Percentiles rank a stretch among this genome's conserved stretches.
phyloP scores from a whole-genome alignment of 2,797 vertebrate genomes.

The Sitta carolinensis region DNA sequence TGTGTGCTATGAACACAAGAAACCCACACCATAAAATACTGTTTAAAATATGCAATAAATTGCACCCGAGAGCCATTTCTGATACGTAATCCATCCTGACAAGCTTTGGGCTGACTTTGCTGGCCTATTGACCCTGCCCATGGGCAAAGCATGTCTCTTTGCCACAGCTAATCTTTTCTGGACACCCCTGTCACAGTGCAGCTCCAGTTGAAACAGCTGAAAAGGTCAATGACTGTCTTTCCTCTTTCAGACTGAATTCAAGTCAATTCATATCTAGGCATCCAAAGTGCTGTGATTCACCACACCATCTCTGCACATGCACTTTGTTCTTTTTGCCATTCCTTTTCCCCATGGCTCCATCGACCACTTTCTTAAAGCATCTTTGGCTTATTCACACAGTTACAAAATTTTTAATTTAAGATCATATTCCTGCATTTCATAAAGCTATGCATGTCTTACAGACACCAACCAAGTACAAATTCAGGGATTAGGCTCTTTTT shows the following conservation, averaged over 20 bases:
- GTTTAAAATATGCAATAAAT: constrained; percentile 48
- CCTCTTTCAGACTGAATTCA: background rate
- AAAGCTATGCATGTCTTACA: background rate
- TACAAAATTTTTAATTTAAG: background rate
- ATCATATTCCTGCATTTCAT: background rate
- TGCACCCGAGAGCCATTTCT: background rate
- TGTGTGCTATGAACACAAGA: background rate
- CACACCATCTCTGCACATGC: background rate
- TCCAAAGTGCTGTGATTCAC: background rate
- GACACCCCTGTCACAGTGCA: constrained; percentile 47
- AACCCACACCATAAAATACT: background rate
- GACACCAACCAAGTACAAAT: background rate
- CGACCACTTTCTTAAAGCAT: background rate
- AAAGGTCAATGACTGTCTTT: constrained; percentile 65
- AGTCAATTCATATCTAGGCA: background rate
- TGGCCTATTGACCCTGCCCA: constrained; percentile 62
- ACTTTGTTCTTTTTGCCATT: background rate
- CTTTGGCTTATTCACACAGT: background rate
- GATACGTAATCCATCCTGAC: constrained; percentile 55
- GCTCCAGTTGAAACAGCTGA: constrained; percentile 37
- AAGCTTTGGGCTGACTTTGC: constrained; percentile 44
- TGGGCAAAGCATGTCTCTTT: constrained; percentile 43
- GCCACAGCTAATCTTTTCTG: constrained; percentile 53
- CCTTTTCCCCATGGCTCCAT: background rate
- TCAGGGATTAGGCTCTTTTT: background rate